Conservation (phyloP, 37 sponge, comb jelly and placozoan genomes). For the Bolinopsis microptera region DNA sequence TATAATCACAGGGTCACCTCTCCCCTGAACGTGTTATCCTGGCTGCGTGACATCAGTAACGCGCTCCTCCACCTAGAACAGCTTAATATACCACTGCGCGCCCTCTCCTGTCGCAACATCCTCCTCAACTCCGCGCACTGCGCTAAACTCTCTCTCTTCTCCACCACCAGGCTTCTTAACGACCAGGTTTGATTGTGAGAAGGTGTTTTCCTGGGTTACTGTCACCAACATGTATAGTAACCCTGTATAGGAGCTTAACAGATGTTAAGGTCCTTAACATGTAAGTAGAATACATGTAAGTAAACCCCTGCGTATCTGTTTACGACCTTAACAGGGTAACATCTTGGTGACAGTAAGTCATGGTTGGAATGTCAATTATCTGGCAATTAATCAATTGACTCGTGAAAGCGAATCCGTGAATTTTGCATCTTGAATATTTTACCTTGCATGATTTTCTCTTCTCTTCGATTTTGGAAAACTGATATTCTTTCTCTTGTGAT, state of each 20-base stretch:
- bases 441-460: not conserved
- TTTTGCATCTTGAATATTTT: not conserved
- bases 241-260: too few species aligned
- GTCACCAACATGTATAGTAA: too few species aligned
- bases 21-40: slow-evolving; percentile 24
- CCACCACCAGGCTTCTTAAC: slow-evolving; percentile 21
- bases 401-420: too few species aligned
- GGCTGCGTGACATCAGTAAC: slow-evolving; percentile 37
- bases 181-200: slow-evolving; percentile 39
- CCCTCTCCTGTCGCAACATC: slow-evolving; percentile 35
- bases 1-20: slow-evolving; percentile 18
- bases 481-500: not conserved
- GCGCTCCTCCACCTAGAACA: slow-evolving; percentile 21
- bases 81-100: not conserved
- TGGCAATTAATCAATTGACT: not conserved
- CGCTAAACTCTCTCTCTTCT: slow-evolving; percentile 39
- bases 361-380: too few species aligned
- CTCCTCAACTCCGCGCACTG: slow-evolving; percentile 56
- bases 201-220: too few species aligned
- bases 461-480: not conserved
- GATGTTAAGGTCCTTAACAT: too few species aligned
- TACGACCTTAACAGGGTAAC: too few species aligned
- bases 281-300: too few species aligned
- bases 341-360: too few species aligned
- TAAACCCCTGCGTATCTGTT: too few species aligned